These are phyloP conservation scores for Catocala sponsa DNA, from an alignment of 2,888 invertebrate species.

Conservation along the genomic window DNA sequence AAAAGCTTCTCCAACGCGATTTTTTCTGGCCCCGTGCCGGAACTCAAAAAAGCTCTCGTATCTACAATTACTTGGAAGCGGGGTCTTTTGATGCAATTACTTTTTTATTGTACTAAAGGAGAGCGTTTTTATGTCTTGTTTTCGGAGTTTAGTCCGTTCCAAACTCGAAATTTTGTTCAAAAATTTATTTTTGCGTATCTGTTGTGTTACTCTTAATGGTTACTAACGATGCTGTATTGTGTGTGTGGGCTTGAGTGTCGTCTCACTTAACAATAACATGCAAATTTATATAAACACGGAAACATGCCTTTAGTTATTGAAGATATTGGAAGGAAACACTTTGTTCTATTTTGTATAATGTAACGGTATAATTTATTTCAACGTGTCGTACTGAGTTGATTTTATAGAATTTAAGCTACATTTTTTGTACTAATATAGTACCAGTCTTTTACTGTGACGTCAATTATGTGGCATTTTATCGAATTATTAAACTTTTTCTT, in stretches of 20 bases:
- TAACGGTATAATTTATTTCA: too few species aligned
- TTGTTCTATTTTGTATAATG: too few species aligned
- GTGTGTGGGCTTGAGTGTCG: conserved; percentile 1
- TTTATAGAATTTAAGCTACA: too few species aligned
- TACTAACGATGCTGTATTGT: not conserved
- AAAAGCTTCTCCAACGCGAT: conserved; percentile 29
- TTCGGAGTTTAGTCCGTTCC: conserved; percentile 17
- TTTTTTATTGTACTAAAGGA: conserved; percentile 35
- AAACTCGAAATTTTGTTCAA: conserved; percentile 10
- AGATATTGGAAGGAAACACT: too few species aligned
- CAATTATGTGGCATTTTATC: too few species aligned
- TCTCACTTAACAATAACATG: too few species aligned
- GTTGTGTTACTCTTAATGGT: conserved; percentile 6
- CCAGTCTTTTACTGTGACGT: too few species aligned
- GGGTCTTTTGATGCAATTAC: conserved; percentile 44
- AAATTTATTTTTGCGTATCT: conserved; percentile 1
- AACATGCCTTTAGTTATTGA: too few species aligned
- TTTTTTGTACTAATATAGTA: too few species aligned
- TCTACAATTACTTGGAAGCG: conserved; percentile 39
- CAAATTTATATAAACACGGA: too few species aligned
- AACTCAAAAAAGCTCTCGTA: conserved; percentile 40
- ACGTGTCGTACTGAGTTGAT: too few species aligned
- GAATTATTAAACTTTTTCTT: too few species aligned
- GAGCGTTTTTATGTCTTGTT: conserved; percentile 35
- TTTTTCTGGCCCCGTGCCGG: conserved; percentile 38